These are phyloP conservation scores for Hippopotamyrus pictus DNA, from an alignment of 2,797 vertebrate species.

Conservation along the genomic window DNA sequence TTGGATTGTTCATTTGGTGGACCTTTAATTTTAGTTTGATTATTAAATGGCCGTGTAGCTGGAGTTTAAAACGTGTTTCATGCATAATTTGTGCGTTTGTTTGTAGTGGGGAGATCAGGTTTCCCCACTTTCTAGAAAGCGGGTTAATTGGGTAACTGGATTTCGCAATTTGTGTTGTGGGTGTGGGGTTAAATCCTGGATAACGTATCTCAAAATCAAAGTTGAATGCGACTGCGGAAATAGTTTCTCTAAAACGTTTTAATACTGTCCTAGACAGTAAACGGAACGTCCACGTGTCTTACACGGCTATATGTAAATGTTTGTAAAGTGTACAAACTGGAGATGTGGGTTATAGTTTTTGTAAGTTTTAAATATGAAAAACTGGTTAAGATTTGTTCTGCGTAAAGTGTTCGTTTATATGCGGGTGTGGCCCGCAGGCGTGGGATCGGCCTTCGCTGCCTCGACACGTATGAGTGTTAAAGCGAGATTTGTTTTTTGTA, in stretches of 20 bases:
- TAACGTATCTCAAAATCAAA: not conserved
- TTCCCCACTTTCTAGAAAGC: not conserved
- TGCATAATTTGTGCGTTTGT: not conserved
- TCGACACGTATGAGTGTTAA: not conserved
- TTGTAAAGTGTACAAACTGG: not conserved
- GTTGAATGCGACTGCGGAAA: not conserved
- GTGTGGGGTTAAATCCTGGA: not conserved
- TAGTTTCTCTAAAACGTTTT: not conserved
- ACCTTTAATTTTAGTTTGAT: not conserved
- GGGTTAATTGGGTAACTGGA: not conserved
- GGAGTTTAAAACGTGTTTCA: not conserved
- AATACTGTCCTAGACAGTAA: not conserved
- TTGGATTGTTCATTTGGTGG: not conserved
- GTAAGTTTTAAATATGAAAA: not conserved
- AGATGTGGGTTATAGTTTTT: not conserved
- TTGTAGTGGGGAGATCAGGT: not conserved
- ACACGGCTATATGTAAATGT: not conserved
- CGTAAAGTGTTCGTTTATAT: not conserved
- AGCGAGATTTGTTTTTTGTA: not conserved
- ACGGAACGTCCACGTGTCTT: not conserved
- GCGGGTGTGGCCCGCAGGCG: not conserved
- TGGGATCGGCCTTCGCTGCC: not conserved
- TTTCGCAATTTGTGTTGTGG: not conserved
- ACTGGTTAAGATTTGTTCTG: not conserved
- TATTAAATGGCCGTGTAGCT: not conserved